Conservation (phyloP, 2,113 vertebrate genomes). For the Zootoca vivipara region DNA sequence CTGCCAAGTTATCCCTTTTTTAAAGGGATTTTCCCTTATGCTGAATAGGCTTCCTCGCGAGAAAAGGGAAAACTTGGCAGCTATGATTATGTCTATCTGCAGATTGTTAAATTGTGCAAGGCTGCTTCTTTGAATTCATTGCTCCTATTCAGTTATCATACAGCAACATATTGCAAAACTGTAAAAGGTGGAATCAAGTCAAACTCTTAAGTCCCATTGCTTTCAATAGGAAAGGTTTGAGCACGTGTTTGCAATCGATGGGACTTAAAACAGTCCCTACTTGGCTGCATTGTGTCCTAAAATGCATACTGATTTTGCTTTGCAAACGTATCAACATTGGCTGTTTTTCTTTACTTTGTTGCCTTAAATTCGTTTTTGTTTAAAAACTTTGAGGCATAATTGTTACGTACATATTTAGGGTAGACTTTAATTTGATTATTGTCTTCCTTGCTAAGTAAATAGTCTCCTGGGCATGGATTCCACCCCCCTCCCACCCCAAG, state of each 20-base stretch:
- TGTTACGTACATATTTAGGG: conserved; percentile 81
- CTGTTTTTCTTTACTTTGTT: conserved; percentile 68
- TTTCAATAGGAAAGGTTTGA: not conserved
- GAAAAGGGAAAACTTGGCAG: too few species aligned
- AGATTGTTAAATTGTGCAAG: not conserved
- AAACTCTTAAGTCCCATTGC: conserved; percentile 62
- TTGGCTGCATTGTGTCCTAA: not conserved
- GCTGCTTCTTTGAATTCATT: not conserved
- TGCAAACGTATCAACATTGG: conserved; percentile 62
- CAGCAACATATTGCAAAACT: not conserved
- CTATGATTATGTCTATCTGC: not conserved
- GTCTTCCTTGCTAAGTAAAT: conserved; percentile 79
- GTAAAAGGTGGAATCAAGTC: conserved; percentile 20
- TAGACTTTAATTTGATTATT: conserved; percentile 79
- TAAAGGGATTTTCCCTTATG: too few species aligned
- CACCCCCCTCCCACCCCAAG: conserved; percentile 37
- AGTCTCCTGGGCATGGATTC: conserved; percentile 77
- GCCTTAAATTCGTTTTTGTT: conserved; percentile 60
- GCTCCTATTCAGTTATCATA: not conserved
- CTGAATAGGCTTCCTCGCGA: too few species aligned
- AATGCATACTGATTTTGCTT: conserved; percentile 55
- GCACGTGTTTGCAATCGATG: not conserved
- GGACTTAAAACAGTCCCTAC: not conserved
- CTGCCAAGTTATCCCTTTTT: too few species aligned
- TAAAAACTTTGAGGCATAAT: conserved; percentile 74